phyloP scores from a whole-genome alignment of 2,888 invertebrate genomes.

The Cryptus armator region DNA sequence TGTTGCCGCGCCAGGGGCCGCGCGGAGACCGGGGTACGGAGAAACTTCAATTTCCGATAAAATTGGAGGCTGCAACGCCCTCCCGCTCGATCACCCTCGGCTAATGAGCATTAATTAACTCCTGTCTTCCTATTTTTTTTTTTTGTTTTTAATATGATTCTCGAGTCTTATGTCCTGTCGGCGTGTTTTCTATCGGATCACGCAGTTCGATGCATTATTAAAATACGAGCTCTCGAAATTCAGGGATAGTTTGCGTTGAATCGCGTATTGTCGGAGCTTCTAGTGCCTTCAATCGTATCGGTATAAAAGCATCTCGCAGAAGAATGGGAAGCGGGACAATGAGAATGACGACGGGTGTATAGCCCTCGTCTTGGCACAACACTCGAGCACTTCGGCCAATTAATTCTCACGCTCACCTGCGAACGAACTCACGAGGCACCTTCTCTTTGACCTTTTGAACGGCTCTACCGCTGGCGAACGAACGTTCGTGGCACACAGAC shows the following conservation, averaged over 20 bases:
- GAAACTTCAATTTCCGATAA: conserved; percentile 69
- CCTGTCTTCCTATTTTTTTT: conserved; percentile 25
- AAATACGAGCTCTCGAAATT: conserved; percentile 6
- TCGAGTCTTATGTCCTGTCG: background rate
- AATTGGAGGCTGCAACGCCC: conserved; percentile 56
- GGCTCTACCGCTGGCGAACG: conserved; percentile 34
- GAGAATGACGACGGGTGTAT: conserved; percentile 5
- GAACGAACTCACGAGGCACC: conserved; percentile 35
- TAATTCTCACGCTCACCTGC: conserved; percentile 73
- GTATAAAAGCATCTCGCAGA: background rate
- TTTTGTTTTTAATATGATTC: conserved; percentile 26
- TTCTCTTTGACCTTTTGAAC: conserved; percentile 67
- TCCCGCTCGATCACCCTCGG: conserved; percentile 47
- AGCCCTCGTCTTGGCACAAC: conserved; percentile 18
- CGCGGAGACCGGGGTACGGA: conserved; percentile 27
- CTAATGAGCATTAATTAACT: conserved; percentile 71
- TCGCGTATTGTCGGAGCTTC: background rate
- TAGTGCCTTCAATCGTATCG: background rate
- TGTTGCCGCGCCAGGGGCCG: conserved; percentile 39
- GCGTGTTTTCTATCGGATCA: background rate
- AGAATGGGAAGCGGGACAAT: background rate
- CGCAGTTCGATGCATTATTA: background rate
- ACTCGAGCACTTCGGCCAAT: conserved; percentile 51
- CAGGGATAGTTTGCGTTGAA: background rate
- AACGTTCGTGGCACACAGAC: conserved; percentile 10